A percentile compares a stretch with the other conserved stretches of the same genome.
Evolutionary conservation across 2,888 invertebrate genomes (phyloP).

Genomic region (Syrphus vitripennis): DNA sequence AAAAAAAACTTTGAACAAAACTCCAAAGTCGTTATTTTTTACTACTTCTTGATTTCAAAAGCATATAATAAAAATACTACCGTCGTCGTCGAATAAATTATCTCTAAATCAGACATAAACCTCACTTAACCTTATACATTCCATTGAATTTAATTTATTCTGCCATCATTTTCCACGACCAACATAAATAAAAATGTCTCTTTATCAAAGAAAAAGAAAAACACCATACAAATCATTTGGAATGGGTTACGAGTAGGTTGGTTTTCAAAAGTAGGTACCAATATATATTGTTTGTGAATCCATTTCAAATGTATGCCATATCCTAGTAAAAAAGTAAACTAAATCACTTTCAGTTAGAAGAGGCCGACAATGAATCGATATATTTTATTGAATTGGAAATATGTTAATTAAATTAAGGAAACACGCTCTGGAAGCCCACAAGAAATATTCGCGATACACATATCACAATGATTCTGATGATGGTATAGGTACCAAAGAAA

Average conservation of each 20-base stretch:
- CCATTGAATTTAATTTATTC: slow-evolving; percentile 12
- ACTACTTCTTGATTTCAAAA: neutral
- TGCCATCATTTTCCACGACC: neutral
- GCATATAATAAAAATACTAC: neutral
- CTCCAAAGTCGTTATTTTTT: neutral
- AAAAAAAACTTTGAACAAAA: neutral
- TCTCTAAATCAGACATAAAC: neutral
- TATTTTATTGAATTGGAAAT: slow-evolving; percentile 10
- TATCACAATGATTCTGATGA: neutral
- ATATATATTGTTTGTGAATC: neutral
- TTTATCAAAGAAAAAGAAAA: slow-evolving; percentile 11
- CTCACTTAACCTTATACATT: neutral
- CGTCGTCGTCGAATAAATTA: neutral
- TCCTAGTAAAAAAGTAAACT: slow-evolving; percentile 25
- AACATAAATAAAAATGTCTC: slow-evolving; percentile 11
- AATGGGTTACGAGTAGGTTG: neutral
- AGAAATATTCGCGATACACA: neutral
- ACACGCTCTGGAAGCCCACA: slow-evolving; percentile 4
- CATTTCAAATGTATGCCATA: neutral
- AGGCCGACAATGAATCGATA: slow-evolving; percentile 32
- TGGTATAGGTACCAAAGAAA: slow-evolving; percentile 20
- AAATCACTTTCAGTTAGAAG: slow-evolving; percentile 11
- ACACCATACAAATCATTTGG: neutral
- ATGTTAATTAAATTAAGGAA: slow-evolving; percentile 36
- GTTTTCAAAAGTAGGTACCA: no score